Base-by-base conservation (phyloP, 1,140 invertebrate genomes). In the Teleogryllus occipitalis region DNA sequence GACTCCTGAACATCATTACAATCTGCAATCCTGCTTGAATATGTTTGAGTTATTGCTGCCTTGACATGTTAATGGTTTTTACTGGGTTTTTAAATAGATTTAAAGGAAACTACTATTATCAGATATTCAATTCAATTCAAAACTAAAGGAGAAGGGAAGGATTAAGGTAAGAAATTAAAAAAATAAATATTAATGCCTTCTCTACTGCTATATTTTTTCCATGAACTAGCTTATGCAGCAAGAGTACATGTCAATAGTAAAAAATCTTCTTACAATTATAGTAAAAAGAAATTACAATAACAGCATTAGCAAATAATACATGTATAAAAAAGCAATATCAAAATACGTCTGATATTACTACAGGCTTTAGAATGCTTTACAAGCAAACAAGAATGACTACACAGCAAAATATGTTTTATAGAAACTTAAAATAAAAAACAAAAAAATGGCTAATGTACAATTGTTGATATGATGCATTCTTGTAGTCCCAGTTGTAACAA, bases 401-500 rank as follows among this genome's bases (percentile, higher is more conserved):
- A 65, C 54, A 65, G 54, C 54, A 65, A 65, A 65, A 65, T 65
- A 65, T 65, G 54, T 14, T 10, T 14, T 65, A 65, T 65, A 14
- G 54, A 10, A 65, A 65, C 54, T 65, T 65, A 65, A 65, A 65
- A 65, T 65, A 65, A 65, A 65, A 65, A 14, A 65, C 54, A 65
- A 65, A 14, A 65, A 65, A 65, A 65, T 14, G 54, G 54, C 54
- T 65, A 65, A 65, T 65, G 18, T 65, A 65, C 54, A 65, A 65
- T 65, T 65, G 10, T 65, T 65, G 54, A 65, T 65, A 65, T 65
- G 54, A 65, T 65, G 54, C 54, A 65, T 65, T 65, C 54, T 65
- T 65, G 54, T 65, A 65, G 18, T 65, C 54, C 54, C 54, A 65
- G 54, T 65, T 65, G 10, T 18, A 65, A 65, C 54, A 65, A 65